phyloP scores from a whole-genome alignment of 2,888 invertebrate genomes.

The Phragmatobia fuliginosa region DNA sequence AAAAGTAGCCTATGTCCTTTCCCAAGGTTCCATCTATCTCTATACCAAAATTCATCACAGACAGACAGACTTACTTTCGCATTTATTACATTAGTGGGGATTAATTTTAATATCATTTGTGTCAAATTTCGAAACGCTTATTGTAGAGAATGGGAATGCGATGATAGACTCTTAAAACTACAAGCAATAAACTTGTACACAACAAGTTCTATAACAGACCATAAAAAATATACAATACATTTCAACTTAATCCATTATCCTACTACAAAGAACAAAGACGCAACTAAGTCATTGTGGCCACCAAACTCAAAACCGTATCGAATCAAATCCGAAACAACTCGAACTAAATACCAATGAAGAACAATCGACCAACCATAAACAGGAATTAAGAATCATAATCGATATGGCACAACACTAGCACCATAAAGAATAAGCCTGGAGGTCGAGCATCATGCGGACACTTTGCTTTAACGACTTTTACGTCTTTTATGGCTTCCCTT shows the following conservation, averaged over 20 bases:
- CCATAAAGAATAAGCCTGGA: constrained; percentile 61
- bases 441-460: constrained; percentile 68
- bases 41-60: no score
- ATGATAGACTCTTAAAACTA: not conserved
- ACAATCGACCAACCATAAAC: constrained; percentile 66
- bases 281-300: constrained; percentile 21
- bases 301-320: constrained; percentile 17
- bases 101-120: not conserved
- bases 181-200: not conserved
- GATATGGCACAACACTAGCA: constrained; percentile 56
- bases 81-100: no score
- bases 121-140: not conserved
- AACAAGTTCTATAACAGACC: not conserved
- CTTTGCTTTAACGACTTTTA: constrained; percentile 67
- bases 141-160: not conserved
- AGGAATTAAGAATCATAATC: constrained; percentile 69
- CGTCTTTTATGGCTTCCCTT: constrained; percentile 73
- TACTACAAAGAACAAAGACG: constrained; percentile 8
- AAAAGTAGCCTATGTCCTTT: no score
- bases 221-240: constrained; percentile 4
- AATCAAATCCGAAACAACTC: constrained; percentile 24
- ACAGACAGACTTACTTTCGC: no score
- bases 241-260: constrained; percentile 6
- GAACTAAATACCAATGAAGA: constrained; percentile 48
- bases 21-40: no score